Evolutionary conservation across 1,140 invertebrate genomes (phyloP).

Genomic region (Macrostomum lignano): DNA sequence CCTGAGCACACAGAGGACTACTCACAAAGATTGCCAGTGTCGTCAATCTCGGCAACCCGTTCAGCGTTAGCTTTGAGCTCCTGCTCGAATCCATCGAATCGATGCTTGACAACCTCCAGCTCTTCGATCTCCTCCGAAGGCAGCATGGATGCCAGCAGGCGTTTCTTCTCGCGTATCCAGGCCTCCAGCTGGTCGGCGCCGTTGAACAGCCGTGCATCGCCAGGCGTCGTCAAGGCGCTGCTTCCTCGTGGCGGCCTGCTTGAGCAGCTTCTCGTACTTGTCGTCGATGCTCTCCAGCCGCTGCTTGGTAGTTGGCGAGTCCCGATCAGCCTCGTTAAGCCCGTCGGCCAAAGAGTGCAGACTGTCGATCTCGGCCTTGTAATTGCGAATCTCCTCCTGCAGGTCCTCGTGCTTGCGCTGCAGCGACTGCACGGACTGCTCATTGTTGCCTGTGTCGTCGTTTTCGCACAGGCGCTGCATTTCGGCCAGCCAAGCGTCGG

Average conservation of each 20-base stretch:
- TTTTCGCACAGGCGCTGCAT: slow-evolving; percentile 73
- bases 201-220: slow-evolving; percentile 76
- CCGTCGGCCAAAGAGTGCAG: slow-evolving; percentile 47
- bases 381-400: slow-evolving; percentile 63
- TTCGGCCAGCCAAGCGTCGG: slow-evolving; percentile 94
- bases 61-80: slow-evolving; percentile 95
- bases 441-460: slow-evolving; percentile 87
- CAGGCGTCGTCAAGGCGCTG: slow-evolving; percentile 77
- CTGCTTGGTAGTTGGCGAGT: slow-evolving; percentile 46
- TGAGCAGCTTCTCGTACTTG: slow-evolving; percentile 75
- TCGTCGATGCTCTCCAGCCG: slow-evolving; percentile 68
- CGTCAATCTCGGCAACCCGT: slow-evolving; percentile 56
- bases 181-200: slow-evolving; percentile 93
- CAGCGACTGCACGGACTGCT: slow-evolving; percentile 69
- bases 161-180: slow-evolving; percentile 94
- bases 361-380: slow-evolving; percentile 54
- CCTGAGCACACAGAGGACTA: no score
- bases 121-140: slow-evolving; percentile 88
- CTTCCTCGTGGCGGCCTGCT: slow-evolving; percentile 75
- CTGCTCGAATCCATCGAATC: slow-evolving; percentile 94
- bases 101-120: slow-evolving; percentile 48
- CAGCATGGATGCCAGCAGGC: slow-evolving; percentile 85
- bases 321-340: slow-evolving; percentile 32
- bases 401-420: slow-evolving; percentile 59
- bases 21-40: no score